Evolutionary conservation across 2,797 vertebrate genomes (phyloP).

Genomic region (Loriculus beryllinus): DNA sequence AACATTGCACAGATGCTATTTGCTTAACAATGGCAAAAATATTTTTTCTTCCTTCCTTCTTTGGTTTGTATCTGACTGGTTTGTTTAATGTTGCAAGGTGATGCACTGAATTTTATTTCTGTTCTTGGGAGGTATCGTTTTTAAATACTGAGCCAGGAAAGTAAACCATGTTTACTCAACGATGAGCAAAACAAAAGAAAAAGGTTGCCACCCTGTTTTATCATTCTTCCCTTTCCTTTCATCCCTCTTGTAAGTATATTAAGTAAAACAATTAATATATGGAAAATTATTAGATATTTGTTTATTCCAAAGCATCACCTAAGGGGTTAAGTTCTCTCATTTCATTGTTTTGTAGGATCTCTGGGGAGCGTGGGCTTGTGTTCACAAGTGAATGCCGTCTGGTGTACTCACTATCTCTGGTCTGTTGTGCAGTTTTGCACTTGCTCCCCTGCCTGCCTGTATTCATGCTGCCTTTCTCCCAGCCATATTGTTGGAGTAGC

Average conservation of each 20-base stretch:
- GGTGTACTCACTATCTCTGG: not conserved
- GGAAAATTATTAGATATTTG: not conserved
- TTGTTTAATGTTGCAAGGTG: conserved; percentile 8
- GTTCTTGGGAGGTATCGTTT: not conserved
- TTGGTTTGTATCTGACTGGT: not conserved
- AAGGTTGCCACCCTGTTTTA: not conserved
- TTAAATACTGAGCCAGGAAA: not conserved
- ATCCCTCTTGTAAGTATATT: not conserved
- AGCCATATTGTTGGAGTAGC: not conserved
- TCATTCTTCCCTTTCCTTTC: not conserved
- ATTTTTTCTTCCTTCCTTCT: conserved; percentile 10
- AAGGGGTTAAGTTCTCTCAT: not conserved
- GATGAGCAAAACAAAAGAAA: not conserved
- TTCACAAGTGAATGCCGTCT: accelerated
- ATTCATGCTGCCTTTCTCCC: not conserved
- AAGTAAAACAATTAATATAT: not conserved
- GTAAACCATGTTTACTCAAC: not conserved
- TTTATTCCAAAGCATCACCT: not conserved
- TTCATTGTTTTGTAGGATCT: not conserved
- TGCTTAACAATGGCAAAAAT: conserved; percentile 24
- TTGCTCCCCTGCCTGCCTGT: not conserved
- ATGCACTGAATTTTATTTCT: not conserved
- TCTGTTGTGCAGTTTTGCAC: not conserved
- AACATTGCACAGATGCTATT: conserved; percentile 31
- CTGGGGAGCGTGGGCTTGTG: not conserved